Percentiles rank a stretch among this genome's conserved stretches.
Evolutionary conservation across 2,888 invertebrate species (phyloP).

Genomic region (Andrena hattorfiana): DNA sequence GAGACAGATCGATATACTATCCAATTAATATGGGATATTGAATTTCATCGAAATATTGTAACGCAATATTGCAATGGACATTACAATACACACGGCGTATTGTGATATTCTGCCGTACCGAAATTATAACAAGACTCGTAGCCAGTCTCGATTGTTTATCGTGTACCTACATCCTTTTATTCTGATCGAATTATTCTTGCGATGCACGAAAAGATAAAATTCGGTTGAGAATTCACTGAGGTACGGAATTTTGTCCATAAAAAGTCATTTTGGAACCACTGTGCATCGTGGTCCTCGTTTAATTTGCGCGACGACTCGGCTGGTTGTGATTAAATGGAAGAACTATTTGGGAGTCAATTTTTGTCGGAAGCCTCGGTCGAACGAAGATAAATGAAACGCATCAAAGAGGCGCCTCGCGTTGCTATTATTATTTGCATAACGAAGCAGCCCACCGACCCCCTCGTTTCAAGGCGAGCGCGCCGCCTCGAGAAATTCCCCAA

Average conservation of each 20-base stretch:
- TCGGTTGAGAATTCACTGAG: too few relatives aligned
- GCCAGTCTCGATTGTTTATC: neutral
- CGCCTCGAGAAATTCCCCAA: conserved; percentile 59
- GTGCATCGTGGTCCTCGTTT: neutral
- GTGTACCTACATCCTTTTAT: too few relatives aligned
- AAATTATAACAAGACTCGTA: conserved; percentile 1
- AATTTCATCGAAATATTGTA: conserved; percentile 30
- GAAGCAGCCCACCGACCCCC: conserved; percentile 29
- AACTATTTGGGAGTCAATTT: conserved; percentile 42
- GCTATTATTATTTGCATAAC: conserved; percentile 66
- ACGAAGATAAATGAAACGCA: conserved; percentile 57
- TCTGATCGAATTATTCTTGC: too few relatives aligned
- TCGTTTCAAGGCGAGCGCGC: conserved; percentile 23
- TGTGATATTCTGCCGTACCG: too few relatives aligned
- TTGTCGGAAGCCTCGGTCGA: conserved; percentile 25
- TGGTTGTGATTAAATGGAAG: conserved; percentile 27
- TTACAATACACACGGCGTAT: neutral
- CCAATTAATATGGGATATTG: conserved; percentile 34
- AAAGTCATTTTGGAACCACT: neutral
- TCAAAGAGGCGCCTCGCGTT: conserved; percentile 50
- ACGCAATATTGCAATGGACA: neutral
- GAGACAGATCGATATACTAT: conserved; percentile 5
- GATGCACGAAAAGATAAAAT: too few relatives aligned
- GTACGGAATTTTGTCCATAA: too few relatives aligned
- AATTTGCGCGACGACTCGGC: conserved; percentile 5